Evolutionary conservation across 2,797 vertebrate species (phyloP), one percentile per base, ranked within the genome.

Genomic region (Xenopus petersii): DNA sequence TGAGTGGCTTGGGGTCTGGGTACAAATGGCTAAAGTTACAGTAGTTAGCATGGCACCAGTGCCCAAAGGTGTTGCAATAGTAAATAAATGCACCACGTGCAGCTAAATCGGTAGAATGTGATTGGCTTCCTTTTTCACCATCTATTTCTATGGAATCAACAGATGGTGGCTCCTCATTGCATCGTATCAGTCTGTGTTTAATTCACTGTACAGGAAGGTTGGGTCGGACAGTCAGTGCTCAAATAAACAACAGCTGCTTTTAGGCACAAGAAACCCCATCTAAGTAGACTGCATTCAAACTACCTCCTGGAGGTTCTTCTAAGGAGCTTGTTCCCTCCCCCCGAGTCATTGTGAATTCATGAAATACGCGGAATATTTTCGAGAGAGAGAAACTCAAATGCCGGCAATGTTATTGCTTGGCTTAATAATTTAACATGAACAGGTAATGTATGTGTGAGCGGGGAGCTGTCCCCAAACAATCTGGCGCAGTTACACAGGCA

Each of bases 241-340:
- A 33, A 24, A 54, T 30, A 76, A 76, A 62, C 75, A 76, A 71
- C 75, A 76, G 75, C 67, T 76, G 75, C 56, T 61, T 66, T 46
- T 24, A 17, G 46, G 30, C 59, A 55, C 26, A 30, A 49, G 54
- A 42, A 70, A 42, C 60, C 60, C 46, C 36, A 59, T 17, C 47
- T 60, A 21, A 54, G 36, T 16, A 16, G 7, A 12, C 9, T 2
- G 11, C 2, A 48, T 65, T 48, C 15, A 21, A 36, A 49, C 48
- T 51, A n/a, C 2, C 16, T 64, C 2, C 69, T 69, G 61, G 64
- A 71, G 69, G 69, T 67, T 71, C 15, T n/a, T 55, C 55, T 71
- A 66, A 77, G 48, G 54, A 71, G 75, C 63, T 77, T 71, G 69
- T 26, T 71, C n/a, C 60, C 63, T 62, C 56, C 69, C 56, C 62